Evolutionary conservation across 35 echinoderm and acorn worm genomes (phyloP), one percentile per base, ranked within the genome.

Genomic region (Ophiothrix spiculata): DNA sequence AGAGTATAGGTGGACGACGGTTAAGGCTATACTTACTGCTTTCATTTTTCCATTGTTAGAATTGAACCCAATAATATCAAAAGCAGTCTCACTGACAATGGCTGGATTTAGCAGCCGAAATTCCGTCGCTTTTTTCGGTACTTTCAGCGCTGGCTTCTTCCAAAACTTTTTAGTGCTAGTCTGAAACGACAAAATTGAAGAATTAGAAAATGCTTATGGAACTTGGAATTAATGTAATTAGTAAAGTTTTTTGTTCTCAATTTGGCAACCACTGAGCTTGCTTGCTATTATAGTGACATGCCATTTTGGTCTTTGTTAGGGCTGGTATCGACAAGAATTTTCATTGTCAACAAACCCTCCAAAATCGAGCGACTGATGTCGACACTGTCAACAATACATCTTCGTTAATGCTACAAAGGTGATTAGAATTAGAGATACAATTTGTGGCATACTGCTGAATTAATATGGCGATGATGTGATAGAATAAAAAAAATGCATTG

Each of bases 121-220:
- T 32, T 97, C 83, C 16, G 80, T 60, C 21, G 84, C 60, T 12
- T 77, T 75, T 56, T 93, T 97, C 28, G 88, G 85, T 31, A 97
- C 84, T 56, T 73, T 41, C 1, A 39, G 31, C 1, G 91, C 84
- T 39, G 90, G 87, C 54, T 87, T 85, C 37, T 80, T 75, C 95
- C 95, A 97, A 69, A 97, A 97, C 29, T 88, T 91, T 83, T 92
- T 91, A n/a, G 39, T 32, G 39, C 39, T 77, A 75, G 42, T 80
- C 93, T 95, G 42, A 37, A 82, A 76, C 25, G 42, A 25, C 25
- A 76, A 80, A 83, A 39, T 35, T 54, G 13, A 88, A 76, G 32
- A 79, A 31, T 19, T 33, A 10, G 11, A 83, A 39, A 54, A 25
- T 54, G 45, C n/a, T n/a, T n/a, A n/a, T n/a, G n/a, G n/a, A n/a